Evolutionary conservation across 1,140 invertebrate species (phyloP).

Genomic region (Macrocentrus cingulum): DNA sequence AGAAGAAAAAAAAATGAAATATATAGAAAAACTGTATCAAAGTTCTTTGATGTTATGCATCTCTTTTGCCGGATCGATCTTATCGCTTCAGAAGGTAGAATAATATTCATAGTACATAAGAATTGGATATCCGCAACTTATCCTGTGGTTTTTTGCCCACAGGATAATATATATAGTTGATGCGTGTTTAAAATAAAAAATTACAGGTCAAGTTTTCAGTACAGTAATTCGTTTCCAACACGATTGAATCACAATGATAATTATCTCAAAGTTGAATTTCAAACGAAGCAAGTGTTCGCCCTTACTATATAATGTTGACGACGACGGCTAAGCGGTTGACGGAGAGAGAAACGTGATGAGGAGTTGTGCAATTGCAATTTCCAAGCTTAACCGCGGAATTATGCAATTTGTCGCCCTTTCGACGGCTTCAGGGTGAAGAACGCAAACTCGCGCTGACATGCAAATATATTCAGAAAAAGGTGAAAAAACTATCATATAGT

Average conservation of each 20-base stretch:
- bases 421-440: neutral
- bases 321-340: neutral
- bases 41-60: too few relatives aligned
- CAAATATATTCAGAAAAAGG: neutral
- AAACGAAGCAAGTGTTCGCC: slow-evolving; percentile 4
- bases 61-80: too few relatives aligned
- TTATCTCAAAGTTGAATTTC: slow-evolving; percentile 24
- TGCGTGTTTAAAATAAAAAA: too few relatives aligned
- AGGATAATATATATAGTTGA: neutral
- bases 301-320: too few relatives aligned
- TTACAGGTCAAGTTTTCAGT: neutral
- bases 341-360: neutral
- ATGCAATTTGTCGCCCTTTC: slow-evolving; percentile 30
- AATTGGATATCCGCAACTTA: too few relatives aligned
- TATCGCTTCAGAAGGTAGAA: too few relatives aligned
- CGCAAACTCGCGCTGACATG: neutral
- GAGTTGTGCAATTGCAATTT: slow-evolving; percentile 28
- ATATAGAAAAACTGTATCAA: too few relatives aligned
- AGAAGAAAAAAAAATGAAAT: too few relatives aligned
- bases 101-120: too few relatives aligned
- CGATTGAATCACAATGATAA: slow-evolving; percentile 28
- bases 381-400: slow-evolving; percentile 30
- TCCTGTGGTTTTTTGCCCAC: too few relatives aligned
- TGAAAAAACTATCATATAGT: neutral
- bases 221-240: slow-evolving; percentile 23